Percentiles rank a stretch among this genome's conserved stretches.
Evolutionary conservation across 2,797 vertebrate genomes (phyloP).

Genomic region (Rhabdophis nuchalis): DNA sequence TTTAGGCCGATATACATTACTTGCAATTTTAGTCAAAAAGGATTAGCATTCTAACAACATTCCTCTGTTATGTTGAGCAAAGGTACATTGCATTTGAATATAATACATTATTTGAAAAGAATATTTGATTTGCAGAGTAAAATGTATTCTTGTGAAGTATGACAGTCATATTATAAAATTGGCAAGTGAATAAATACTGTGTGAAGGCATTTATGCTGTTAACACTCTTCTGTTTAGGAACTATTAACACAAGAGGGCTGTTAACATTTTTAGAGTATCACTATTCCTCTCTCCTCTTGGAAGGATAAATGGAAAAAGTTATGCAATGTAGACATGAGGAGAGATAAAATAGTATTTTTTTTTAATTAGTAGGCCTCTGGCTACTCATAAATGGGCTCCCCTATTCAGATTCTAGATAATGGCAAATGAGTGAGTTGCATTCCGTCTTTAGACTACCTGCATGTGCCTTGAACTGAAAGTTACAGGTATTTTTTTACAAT

Average conservation of each 20-base stretch:
- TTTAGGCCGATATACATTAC: background rate
- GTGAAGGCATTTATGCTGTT: background rate
- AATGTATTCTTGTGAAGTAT: background rate
- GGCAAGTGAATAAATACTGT: background rate
- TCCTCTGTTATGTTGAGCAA: background rate
- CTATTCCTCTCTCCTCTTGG: background rate
- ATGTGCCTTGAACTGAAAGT: background rate
- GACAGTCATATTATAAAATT: background rate
- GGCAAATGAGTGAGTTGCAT: background rate
- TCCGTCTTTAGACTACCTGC: background rate
- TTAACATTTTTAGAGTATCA: background rate
- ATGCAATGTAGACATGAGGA: background rate
- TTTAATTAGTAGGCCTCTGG: background rate
- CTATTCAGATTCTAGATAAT: background rate
- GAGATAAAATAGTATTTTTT: background rate
- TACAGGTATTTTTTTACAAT: background rate
- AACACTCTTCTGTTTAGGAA: background rate
- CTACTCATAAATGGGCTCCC: background rate
- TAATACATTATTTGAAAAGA: background rate
- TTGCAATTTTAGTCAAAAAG: background rate
- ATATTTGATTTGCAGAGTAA: background rate
- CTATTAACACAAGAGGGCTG: background rate
- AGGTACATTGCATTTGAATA: background rate
- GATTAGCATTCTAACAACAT: background rate
- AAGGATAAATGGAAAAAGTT: background rate